Evolutionary conservation across 1,140 invertebrate genomes (phyloP).

Genomic region (Temnothorax nylanderi): DNA sequence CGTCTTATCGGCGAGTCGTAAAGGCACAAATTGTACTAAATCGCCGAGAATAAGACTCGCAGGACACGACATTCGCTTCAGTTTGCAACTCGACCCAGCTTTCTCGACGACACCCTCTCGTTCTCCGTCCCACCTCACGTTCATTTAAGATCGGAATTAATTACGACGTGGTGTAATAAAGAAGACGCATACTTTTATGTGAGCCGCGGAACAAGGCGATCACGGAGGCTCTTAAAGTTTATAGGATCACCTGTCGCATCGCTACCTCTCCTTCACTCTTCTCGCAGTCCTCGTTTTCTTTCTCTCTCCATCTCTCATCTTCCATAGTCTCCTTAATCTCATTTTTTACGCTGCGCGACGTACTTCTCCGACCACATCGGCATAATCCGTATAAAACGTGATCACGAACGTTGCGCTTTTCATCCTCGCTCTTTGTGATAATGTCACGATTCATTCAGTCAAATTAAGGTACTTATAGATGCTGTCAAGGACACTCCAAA

Average conservation of each 20-base stretch:
- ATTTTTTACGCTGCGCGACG: constrained; percentile 4
- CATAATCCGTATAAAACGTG: constrained; percentile 26
- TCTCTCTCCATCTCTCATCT: background rate
- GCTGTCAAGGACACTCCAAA: background rate
- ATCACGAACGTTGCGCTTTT: constrained; percentile 1
- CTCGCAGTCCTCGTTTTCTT: background rate
- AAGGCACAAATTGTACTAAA: constrained; percentile 42
- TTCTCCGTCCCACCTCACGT: background rate
- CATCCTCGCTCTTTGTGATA: background rate
- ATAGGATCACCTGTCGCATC: constrained; percentile 46
- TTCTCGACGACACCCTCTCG: constrained; percentile 8
- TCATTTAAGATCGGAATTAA: constrained; percentile 53
- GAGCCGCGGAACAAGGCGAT: constrained; percentile 39
- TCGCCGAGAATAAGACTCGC: background rate
- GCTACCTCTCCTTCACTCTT: background rate
- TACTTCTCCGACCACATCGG: background rate
- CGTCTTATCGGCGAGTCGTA: constrained; percentile 37
- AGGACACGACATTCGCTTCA: background rate
- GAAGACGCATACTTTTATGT: constrained; percentile 40
- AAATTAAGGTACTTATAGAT: background rate
- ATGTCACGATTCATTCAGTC: background rate
- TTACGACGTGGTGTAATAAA: constrained; percentile 58
- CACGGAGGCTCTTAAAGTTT: constrained; percentile 44
- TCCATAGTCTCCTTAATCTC: constrained; percentile 20
- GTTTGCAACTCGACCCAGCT: constrained; percentile 15